phyloP scores from a whole-genome alignment of 2,888 invertebrate genomes.

The Serripes groenlandicus region DNA sequence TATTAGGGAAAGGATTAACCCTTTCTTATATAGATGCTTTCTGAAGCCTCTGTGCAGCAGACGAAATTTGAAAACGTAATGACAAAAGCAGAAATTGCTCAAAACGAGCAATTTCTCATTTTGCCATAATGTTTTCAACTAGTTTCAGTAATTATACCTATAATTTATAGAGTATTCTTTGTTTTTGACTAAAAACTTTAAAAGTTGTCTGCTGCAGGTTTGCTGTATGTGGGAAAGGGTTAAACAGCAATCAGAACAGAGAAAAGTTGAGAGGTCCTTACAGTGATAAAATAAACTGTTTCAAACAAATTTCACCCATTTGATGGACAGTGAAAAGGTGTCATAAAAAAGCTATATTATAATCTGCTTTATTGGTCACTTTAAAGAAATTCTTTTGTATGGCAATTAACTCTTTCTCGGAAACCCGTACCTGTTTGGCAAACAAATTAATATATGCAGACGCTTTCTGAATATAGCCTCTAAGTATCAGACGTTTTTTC shows the following conservation, averaged over 20 bases:
- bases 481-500: no score
- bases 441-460: no score
- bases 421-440: no score
- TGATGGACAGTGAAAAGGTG: slow-evolving; percentile 38
- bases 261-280: slow-evolving; percentile 2
- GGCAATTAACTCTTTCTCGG: slow-evolving; percentile 11
- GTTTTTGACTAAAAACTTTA: no score
- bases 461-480: no score
- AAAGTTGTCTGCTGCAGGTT: no score
- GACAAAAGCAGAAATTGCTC: neutral
- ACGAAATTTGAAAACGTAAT: neutral
- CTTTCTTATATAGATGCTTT: neutral
- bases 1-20: no score
- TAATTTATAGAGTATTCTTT: no score
- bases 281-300: slow-evolving; percentile 14
- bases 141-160: no score
- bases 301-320: slow-evolving; percentile 27
- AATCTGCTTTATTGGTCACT: slow-evolving; percentile 29
- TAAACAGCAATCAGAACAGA: neutral
- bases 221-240: neutral
- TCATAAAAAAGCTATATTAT: slow-evolving; percentile 45
- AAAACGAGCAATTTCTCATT: neutral
- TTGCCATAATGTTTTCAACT: neutral
- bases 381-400: slow-evolving; percentile 10
- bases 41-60: neutral